Base-by-base conservation (phyloP, 2,797 vertebrate genomes). In the Enteromius trimaculatus region DNA sequence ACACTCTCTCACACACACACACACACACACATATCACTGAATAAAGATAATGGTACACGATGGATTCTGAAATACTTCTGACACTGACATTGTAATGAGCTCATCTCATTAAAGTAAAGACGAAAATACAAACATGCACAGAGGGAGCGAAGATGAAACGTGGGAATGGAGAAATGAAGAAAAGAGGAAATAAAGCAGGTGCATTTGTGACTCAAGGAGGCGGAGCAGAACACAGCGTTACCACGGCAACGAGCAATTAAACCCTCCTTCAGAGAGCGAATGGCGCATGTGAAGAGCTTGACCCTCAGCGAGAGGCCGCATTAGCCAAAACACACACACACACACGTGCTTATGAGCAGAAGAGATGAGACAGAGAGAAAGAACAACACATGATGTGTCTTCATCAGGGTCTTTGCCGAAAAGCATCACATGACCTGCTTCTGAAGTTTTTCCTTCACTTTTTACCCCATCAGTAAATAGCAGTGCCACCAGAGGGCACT, bases 201-300 rank as follows among this genome's bases (percentile, higher is more conserved):
- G 83, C 68, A 7, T 81, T 79, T 85, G 39, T 51, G 55, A 49
- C 14, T 44, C 80, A 71, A 81, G 79, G 82, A 53, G 58, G 70
- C 6, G 0, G 69, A 47, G 88, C 62, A 69, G 85, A 88, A 87
- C 64, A 1, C 65, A 65, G 84, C 39, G 89, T 93, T 90, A 88
- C 91, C 88, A 85, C 77, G 89, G 90, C 62, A 87, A 93, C 89
- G 74, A 77, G 77, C 85, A 90, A 89, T 89, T 89, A 89, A 87
- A 88, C 39, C 29, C 74, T 84, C 74, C 49, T 82, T 79, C 64
- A 74, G 47, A 49, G 55, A 66, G 44, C 3, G 53, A 84, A 74
- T 68, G 76, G 7, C 37, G 5, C 9, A 49, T 74, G 64, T 80
- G 69, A 71, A 71, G 44, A 71, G 69, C 69, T 47, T 17, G 69